Evolutionary conservation across 35 echinoderm and acorn worm species (phyloP).

Genomic region (Lytechinus pictus): DNA sequence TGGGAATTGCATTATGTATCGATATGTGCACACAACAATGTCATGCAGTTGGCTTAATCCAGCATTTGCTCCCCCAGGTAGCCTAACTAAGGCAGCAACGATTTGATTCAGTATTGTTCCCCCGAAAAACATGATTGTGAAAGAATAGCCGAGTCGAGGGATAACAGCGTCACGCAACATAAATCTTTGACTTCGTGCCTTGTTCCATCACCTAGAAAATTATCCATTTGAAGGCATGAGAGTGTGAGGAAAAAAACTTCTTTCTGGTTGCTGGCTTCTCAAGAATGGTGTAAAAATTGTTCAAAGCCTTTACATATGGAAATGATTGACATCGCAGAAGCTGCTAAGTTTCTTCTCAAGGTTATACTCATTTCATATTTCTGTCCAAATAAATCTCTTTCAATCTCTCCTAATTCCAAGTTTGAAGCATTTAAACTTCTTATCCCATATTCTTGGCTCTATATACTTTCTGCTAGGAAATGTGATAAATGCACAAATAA

Average conservation of each 20-base stretch:
- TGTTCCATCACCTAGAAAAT: background rate
- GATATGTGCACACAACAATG: background rate
- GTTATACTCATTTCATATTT: background rate
- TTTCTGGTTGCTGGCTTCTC: background rate
- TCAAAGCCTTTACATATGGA: background rate
- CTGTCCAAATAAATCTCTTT: background rate
- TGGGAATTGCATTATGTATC: background rate
- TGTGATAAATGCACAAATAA: background rate
- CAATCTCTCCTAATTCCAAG: background rate
- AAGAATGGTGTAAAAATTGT: background rate
- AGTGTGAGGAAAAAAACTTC: background rate
- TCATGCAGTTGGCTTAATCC: constrained; percentile 9
- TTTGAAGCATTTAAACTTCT: background rate
- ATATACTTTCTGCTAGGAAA: background rate
- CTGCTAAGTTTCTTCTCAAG: background rate
- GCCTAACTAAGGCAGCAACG: background rate
- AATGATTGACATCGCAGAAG: background rate
- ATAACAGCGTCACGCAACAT: constrained; percentile 2
- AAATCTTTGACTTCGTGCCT: background rate
- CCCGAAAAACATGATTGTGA: background rate
- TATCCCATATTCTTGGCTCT: background rate
- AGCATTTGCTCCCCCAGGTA: background rate
- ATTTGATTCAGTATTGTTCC: constrained; percentile 2
- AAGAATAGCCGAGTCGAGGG: background rate
- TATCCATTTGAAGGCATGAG: background rate